Evolutionary conservation across 1,140 invertebrate species (phyloP), one percentile per base, ranked within the genome.

Genomic region (Pomacea maculata): DNA sequence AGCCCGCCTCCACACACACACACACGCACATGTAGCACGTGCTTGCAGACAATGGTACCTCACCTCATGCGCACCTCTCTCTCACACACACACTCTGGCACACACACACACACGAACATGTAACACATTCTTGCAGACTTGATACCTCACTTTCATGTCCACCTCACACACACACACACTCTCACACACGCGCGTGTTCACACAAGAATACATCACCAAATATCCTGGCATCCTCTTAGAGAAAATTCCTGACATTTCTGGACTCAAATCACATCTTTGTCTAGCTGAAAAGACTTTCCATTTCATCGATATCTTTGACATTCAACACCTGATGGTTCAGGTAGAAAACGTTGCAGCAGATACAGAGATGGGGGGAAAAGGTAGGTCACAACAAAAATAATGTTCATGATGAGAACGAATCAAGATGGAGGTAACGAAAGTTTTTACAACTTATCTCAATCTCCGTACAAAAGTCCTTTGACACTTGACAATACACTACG

Each of bases 171-270:
- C 74, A 57, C 74, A 57, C 74, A 5, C 74, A 57, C 52, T 7
- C 74, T 7, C 74, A 57, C 74, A 5, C 74, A 57, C 74, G 57
- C 74, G 63, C 74, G 63, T 57, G 63, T 57, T 57, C 74, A 75
- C 52, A 75, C 74, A 75, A 54, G 63, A 54, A 75, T 57, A 75
- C 55, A 57, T 57, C 55, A n/a, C 57, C 55, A 75, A 21, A 55
- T 52, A 61, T n/a, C 55, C 74, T 57, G 21, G 63, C 74, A n/a
- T 52, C 14, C 54, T 57, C 52, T 57, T 6, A 5, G 11, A 75
- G 21, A 75, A n/a, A 2, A 54, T 55, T 54, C n/a, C n/a, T 25
- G 25, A 25, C 25, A n/a, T 45, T 55, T 10, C 9, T 11, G 25
- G 19, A 15, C 12, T 10, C 0, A 19, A 54, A 45, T n/a, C 74